These are phyloP conservation scores for zebrafish (Danio rerio) DNA, from an alignment of 2,113 vertebrate species.

Conservation along the genomic window GRCz12tu NC_133194.1:11360501-11361000, in stretches of 20 bases:
- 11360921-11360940: no score
- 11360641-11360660: constrained; percentile 69
- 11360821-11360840: no score
- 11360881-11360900: no score
- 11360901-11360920: no score
- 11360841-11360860: no score
- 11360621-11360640: constrained; percentile 81
- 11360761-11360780: no score
- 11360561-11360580: constrained; percentile 85
- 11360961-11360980: no score
- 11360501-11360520: constrained; percentile 81
- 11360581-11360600: constrained; percentile 79
- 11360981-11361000: no score
- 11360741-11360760: background rate
- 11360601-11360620: constrained; percentile 78
- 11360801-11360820: no score
- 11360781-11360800: no score
- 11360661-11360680: constrained; percentile 66
- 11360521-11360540: constrained; percentile 84
- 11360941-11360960: no score
- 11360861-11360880: no score
- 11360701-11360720: background rate
- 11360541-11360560: constrained; percentile 83
- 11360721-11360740: background rate
- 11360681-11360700: constrained; percentile 73